Evolutionary conservation across 2,888 invertebrate genomes (phyloP).

Genomic region (Parnassius glacialis): DNA sequence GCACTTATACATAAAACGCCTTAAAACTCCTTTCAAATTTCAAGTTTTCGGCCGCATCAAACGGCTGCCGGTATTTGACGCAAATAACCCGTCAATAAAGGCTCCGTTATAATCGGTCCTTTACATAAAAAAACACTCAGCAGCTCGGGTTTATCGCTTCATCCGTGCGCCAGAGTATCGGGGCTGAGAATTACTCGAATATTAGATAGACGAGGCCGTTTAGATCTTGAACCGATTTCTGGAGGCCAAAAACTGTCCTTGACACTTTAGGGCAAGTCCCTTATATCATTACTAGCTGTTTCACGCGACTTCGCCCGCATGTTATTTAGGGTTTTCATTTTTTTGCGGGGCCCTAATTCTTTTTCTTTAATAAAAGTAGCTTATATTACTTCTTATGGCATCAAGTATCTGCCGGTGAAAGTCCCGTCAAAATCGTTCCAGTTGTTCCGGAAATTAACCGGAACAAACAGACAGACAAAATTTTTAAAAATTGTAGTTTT

Average conservation of each 20-base stretch:
- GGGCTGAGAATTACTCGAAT: conserved; percentile 6
- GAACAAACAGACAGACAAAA: too few relatives aligned
- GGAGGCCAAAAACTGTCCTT: neutral
- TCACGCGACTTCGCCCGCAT: too few relatives aligned
- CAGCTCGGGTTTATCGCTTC: conserved; percentile 40
- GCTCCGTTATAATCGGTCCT: conserved; percentile 52
- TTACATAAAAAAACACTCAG: conserved; percentile 50
- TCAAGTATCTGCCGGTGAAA: too few relatives aligned
- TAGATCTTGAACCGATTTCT: conserved; percentile 4
- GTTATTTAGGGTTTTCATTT: too few relatives aligned
- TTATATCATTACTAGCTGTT: too few relatives aligned
- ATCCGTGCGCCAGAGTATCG: conserved; percentile 29
- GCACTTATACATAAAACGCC: conserved; percentile 6
- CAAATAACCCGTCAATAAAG: conserved; percentile 34
- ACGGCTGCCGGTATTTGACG: conserved; percentile 55
- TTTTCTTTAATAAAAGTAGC: too few relatives aligned
- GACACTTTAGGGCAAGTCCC: neutral
- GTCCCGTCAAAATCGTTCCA: too few relatives aligned
- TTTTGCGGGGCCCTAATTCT: too few relatives aligned
- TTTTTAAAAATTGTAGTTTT: too few relatives aligned
- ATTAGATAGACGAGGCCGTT: conserved; percentile 1
- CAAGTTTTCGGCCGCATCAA: conserved; percentile 38
- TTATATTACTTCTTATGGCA: too few relatives aligned
- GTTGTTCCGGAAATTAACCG: too few relatives aligned
- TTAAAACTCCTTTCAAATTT: conserved; percentile 27